phyloP scores from a whole-genome alignment of 2,113 vertebrate genomes.

The Ictidomys tridecemlineatus region DNA sequence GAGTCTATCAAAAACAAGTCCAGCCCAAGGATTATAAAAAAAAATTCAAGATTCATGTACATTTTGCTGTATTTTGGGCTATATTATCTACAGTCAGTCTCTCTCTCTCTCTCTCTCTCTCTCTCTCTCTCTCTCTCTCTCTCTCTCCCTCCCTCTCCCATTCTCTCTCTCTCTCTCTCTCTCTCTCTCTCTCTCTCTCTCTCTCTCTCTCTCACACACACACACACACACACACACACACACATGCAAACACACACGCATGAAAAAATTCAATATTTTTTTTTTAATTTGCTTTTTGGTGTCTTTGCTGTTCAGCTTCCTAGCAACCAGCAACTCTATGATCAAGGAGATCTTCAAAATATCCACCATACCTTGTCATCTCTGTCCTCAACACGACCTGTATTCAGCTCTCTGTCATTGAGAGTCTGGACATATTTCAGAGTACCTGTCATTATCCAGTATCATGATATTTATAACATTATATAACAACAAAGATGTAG shows the following conservation, averaged over 20 bases:
- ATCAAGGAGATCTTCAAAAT: neutral
- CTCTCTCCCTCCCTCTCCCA: too few species aligned
- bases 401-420: neutral
- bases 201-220: neutral
- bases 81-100: neutral
- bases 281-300: neutral
- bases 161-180: too few species aligned
- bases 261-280: neutral
- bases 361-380: neutral
- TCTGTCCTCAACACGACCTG: neutral
- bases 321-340: neutral
- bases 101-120: neutral
- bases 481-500: neutral
- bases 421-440: neutral
- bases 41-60: neutral
- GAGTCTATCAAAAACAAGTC: neutral
- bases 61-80: neutral
- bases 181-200: too few species aligned
- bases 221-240: neutral
- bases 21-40: neutral
- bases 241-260: neutral
- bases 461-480: neutral
- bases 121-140: fast-evolving
- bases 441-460: neutral
- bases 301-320: neutral